phyloP scores from a whole-genome alignment of 1,140 invertebrate species.

The Diabrotica virgifera region DNA sequence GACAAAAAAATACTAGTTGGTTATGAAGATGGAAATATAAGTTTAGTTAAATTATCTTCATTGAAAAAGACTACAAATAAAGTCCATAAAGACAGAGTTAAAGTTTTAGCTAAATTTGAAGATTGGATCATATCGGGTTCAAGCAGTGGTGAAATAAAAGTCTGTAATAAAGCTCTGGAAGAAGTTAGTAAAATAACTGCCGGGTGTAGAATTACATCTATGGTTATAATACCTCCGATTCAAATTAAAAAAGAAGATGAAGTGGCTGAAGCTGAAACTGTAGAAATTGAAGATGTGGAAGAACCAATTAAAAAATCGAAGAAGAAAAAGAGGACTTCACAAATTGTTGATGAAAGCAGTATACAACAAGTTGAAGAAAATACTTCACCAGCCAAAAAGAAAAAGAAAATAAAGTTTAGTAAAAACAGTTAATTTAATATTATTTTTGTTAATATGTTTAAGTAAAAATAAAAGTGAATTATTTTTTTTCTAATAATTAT shows the following conservation, averaged over 20 bases:
- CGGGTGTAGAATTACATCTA: conserved; percentile 60
- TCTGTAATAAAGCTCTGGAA: conserved; percentile 62
- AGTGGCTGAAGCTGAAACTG: conserved; percentile 22
- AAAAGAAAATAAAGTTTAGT: not conserved
- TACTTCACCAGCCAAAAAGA: not conserved
- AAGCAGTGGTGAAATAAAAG: conserved; percentile 75
- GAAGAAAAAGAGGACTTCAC: not conserved
- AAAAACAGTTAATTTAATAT: not conserved
- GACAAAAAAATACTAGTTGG: conserved; percentile 65
- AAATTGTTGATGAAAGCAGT: not conserved
- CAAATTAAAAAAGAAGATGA: conserved; percentile 33
- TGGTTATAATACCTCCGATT: conserved; percentile 48
- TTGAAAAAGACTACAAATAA: conserved; percentile 51
- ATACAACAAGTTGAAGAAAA: not conserved
- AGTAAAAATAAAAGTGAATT: no score
- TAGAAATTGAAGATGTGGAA: conserved; percentile 11
- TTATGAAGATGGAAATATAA: conserved; percentile 67
- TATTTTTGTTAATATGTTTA: no score
- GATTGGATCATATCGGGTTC: conserved; percentile 56
- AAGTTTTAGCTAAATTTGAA: conserved; percentile 57
- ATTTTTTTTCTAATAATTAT: no score
- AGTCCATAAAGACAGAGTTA: conserved; percentile 67
- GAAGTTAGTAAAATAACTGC: conserved; percentile 54
- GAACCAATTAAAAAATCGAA: not conserved
- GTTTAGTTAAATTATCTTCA: conserved; percentile 34